Percentiles rank a stretch among this genome's conserved stretches.
Conservation (phyloP, 2,888 invertebrate species). For the Teinopalpus imperialis region DNA sequence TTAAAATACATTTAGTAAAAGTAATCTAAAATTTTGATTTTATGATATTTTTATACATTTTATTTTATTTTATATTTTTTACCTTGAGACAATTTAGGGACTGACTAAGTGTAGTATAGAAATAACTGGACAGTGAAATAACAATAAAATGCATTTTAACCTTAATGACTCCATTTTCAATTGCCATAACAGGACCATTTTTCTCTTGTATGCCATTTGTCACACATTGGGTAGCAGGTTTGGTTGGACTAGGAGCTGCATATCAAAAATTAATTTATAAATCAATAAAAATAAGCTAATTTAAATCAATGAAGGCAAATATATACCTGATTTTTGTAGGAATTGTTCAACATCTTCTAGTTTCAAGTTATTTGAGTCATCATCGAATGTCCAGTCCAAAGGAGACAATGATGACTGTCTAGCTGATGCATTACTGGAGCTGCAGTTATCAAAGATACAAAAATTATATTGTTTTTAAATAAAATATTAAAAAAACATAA, state of each 20-base stretch:
- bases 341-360: conserved; percentile 72
- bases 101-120: too few species aligned
- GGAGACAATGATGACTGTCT: conserved; percentile 64
- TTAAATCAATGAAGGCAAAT: conserved; percentile 4
- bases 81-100: too few species aligned
- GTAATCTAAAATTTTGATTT: too few species aligned
- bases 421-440: conserved; percentile 49
- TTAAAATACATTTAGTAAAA: too few species aligned
- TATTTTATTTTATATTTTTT: too few species aligned
- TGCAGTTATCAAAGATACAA: conserved; percentile 14
- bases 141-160: conserved; percentile 42
- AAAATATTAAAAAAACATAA: too few species aligned
- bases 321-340: conserved; percentile 61
- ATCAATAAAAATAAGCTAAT: conserved; percentile 1
- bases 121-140: too few species aligned
- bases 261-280: conserved; percentile 10
- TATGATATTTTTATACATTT: too few species aligned
- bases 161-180: conserved; percentile 76
- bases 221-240: conserved; percentile 27
- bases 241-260: conserved; percentile 38
- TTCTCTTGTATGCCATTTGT: conserved; percentile 41
- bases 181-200: conserved; percentile 64
- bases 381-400: conserved; percentile 59
- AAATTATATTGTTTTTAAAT: too few species aligned
- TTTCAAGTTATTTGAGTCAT: conserved; percentile 59